Evolutionary conservation across 92 coral and sea anemone species (phyloP).

Genomic region (Hydrozoanthus gracilis): DNA sequence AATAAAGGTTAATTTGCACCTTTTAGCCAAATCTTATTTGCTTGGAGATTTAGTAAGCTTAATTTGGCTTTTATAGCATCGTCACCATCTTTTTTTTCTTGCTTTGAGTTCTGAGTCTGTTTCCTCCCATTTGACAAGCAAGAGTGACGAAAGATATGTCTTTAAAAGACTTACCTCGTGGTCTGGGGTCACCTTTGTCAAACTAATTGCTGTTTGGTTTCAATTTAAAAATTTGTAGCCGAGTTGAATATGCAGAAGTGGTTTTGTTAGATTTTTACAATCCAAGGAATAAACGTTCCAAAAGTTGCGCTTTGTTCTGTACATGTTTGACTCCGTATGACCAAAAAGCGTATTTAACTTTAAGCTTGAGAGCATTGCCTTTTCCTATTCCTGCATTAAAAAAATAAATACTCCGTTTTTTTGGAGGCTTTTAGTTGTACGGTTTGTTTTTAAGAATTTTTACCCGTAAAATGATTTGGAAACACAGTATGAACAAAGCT

Average conservation of each 20-base stretch:
- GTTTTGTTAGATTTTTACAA: no score
- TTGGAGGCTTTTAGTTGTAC: not conserved
- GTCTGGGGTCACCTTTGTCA: not conserved
- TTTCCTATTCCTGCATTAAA: not conserved
- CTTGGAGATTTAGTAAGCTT: not conserved
- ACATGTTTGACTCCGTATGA: no score
- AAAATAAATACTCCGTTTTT: not conserved
- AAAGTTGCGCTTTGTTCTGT: no score
- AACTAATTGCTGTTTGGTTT: not conserved
- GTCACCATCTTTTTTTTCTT: not conserved
- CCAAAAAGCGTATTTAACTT: no score
- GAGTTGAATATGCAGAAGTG: not conserved
- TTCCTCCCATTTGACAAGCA: not conserved
- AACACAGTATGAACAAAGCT: no score
- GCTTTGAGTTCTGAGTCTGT: not conserved
- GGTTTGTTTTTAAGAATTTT: not conserved
- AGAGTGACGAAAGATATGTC: not conserved
- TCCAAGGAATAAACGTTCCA: no score
- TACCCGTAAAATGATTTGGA: not conserved
- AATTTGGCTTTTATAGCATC: not conserved
- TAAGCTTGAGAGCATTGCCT: not conserved
- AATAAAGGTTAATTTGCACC: constrained; percentile 41
- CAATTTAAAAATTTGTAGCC: not conserved
- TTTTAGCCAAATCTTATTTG: constrained; percentile 22
- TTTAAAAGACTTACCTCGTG: not conserved